phyloP scores from a whole-genome alignment of 1,140 invertebrate species.

The Trichoplusia ni region DNA sequence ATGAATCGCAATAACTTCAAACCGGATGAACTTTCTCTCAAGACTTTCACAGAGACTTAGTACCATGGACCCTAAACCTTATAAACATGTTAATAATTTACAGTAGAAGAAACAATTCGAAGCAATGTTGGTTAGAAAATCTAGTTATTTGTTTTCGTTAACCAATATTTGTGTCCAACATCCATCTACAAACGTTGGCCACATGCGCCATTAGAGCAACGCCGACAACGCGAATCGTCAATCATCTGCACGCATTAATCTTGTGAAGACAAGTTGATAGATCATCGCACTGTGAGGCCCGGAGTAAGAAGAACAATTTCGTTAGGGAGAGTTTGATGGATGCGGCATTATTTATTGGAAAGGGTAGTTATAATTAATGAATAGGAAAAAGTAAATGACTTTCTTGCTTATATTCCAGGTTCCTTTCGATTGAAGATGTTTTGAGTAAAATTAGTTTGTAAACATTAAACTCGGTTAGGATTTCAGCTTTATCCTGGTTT shows the following conservation, averaged over 20 bases:
- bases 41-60: neutral
- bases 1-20: neutral
- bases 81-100: too few relatives aligned
- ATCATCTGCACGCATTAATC: constrained; percentile 80
- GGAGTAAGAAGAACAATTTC: constrained; percentile 33
- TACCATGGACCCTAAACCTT: neutral
- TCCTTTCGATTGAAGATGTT: too few relatives aligned
- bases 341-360: constrained; percentile 41
- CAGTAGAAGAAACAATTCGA: too few relatives aligned
- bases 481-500: too few relatives aligned
- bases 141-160: neutral
- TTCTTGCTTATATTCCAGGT: too few relatives aligned
- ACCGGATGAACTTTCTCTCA: neutral
- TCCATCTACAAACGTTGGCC: constrained; percentile 53
- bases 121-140: constrained; percentile 10
- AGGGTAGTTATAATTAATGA: neutral
- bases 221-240: constrained; percentile 76
- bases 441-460: too few relatives aligned
- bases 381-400: too few relatives aligned
- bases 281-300: constrained; percentile 64
- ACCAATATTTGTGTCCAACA: constrained; percentile 16
- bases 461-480: too few relatives aligned
- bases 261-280: constrained; percentile 80
- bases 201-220: constrained; percentile 69
- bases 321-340: constrained; percentile 40